These are phyloP conservation scores for Drosophila nigricruria DNA, from an alignment of 2,888 invertebrate genomes.

Conservation along the genomic window DNA sequence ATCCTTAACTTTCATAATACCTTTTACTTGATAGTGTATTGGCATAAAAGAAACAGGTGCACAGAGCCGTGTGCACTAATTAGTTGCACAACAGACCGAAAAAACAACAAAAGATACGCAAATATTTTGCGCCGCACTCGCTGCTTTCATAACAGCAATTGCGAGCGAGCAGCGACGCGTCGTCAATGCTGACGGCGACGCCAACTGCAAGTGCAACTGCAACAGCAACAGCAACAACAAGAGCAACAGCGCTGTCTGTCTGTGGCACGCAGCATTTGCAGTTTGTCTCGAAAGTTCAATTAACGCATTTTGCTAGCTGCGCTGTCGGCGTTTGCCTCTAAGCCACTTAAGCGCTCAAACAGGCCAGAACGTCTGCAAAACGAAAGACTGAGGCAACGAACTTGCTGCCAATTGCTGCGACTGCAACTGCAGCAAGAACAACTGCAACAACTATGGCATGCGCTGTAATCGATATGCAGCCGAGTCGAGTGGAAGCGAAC, in stretches of 20 bases:
- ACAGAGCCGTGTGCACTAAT: conserved; percentile 74
- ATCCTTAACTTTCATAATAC: background rate
- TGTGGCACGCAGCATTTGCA: conserved; percentile 70
- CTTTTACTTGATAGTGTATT: conserved; percentile 28
- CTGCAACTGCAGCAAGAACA: background rate
- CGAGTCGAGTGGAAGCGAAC: background rate
- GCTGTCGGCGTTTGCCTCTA: conserved; percentile 23
- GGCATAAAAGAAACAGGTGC: conserved; percentile 57
- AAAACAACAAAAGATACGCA: conserved; percentile 80
- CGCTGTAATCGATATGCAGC: conserved; percentile 23
- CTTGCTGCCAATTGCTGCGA: conserved; percentile 36
- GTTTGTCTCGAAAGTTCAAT: conserved; percentile 81
- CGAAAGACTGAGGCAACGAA: conserved; percentile 81
- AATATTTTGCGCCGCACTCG: conserved; percentile 65
- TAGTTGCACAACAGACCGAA: conserved; percentile 82
- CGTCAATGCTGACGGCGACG: conserved; percentile 9
- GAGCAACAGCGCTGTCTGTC: conserved; percentile 20
- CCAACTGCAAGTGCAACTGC: conserved; percentile 21
- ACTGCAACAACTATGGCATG: background rate
- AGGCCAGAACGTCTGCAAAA: conserved; percentile 82
- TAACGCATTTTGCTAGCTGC: conserved; percentile 71
- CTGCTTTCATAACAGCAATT: conserved; percentile 72
- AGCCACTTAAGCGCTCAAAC: conserved; percentile 78
- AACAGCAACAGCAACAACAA: conserved; percentile 11
- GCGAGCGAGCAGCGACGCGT: conserved; percentile 22